Evolutionary conservation across 2,888 invertebrate species (phyloP).

Genomic region (Plagiodera versicolora): DNA sequence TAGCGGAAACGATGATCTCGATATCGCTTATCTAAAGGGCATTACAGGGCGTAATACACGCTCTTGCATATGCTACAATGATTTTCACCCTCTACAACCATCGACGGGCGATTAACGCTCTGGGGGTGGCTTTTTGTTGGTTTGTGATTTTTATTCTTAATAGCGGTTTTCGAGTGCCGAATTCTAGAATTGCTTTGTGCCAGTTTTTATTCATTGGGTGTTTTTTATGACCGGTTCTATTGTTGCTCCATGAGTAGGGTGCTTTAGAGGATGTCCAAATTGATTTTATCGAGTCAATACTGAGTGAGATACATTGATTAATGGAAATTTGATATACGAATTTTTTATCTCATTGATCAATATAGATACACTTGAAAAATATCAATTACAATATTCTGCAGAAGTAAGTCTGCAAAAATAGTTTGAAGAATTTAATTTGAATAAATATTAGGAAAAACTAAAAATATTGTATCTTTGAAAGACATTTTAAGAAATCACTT

Average conservation of each 20-base stretch:
- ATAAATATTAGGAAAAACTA: too few relatives aligned
- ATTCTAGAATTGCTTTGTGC: slow-evolving; percentile 38
- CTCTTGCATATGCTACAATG: slow-evolving; percentile 43
- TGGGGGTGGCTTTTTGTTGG: slow-evolving; percentile 30
- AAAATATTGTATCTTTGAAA: too few relatives aligned
- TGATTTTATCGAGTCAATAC: neutral
- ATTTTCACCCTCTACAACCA: slow-evolving; percentile 39
- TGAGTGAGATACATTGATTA: neutral
- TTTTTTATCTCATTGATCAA: too few relatives aligned
- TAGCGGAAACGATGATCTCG: neutral
- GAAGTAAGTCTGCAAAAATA: too few relatives aligned
- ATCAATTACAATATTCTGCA: too few relatives aligned
- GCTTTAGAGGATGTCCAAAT: neutral
- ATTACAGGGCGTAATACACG: slow-evolving; percentile 15
- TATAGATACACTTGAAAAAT: too few relatives aligned
- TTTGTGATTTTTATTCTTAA: slow-evolving; percentile 44
- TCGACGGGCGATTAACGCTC: slow-evolving; percentile 32
- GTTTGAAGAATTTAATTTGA: too few relatives aligned
- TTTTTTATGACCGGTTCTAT: slow-evolving; percentile 10
- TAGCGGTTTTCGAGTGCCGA: slow-evolving; percentile 47
- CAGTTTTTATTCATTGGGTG: slow-evolving; percentile 24
- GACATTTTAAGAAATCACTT: too few relatives aligned
- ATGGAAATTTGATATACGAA: too few relatives aligned
- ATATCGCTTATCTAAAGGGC: slow-evolving; percentile 19
- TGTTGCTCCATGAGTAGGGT: slow-evolving; percentile 1